Conservation (phyloP, 1,140 invertebrate genomes). For the Lithobius niger region DNA sequence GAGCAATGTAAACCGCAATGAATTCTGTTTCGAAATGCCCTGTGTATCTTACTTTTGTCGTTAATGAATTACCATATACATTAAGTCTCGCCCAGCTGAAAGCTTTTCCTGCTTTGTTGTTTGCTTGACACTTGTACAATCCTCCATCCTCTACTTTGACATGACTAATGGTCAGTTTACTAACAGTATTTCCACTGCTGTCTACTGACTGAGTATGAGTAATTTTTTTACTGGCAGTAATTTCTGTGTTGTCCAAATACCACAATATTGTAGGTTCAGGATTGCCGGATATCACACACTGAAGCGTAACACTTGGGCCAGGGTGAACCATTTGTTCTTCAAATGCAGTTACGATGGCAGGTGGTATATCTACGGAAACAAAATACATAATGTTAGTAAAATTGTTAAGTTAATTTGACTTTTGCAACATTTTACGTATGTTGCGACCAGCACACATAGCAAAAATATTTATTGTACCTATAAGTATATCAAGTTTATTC, state of each 20-base stretch:
- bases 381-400: conserved; percentile 1
- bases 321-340: not conserved
- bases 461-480: no score
- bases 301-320: not conserved
- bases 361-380: not conserved
- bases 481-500: no score
- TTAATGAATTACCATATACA: conserved; percentile 10
- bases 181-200: not conserved
- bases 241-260: not conserved
- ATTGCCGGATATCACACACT: not conserved
- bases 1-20: no score
- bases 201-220: not conserved
- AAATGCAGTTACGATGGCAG: not conserved
- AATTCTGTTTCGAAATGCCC: no score
- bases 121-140: conserved; percentile 66
- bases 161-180: not conserved
- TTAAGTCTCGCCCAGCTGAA: not conserved
- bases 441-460: no score
- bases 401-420: no score
- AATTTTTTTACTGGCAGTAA: not conserved
- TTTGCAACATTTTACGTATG: no score
- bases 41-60: no score
- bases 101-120: conserved; percentile 36
- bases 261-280: not conserved
- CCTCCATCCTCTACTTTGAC: conserved; percentile 42